Evolutionary conservation across 1,140 invertebrate genomes (phyloP).

Genomic region (Platyura marginata): DNA sequence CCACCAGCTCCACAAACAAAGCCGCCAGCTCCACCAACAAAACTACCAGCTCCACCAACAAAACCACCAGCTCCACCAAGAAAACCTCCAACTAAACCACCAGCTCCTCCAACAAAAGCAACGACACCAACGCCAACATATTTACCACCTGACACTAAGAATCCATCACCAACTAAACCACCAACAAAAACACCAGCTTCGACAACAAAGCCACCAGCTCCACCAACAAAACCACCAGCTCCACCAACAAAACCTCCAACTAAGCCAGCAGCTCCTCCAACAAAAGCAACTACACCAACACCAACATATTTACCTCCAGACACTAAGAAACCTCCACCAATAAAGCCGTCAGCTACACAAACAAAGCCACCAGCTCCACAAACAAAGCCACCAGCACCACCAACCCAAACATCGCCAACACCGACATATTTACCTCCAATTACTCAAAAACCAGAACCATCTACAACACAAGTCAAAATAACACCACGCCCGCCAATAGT

Average conservation of each 20-base stretch:
- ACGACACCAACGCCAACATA: neutral
- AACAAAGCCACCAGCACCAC: neutral
- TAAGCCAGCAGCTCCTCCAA: neutral
- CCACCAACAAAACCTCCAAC: too few relatives aligned
- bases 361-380: too few relatives aligned
- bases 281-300: too few relatives aligned
- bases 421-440: neutral
- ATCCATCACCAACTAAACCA: neutral
- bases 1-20: neutral
- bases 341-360: too few relatives aligned
- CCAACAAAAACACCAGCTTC: neutral
- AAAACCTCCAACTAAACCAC: too few relatives aligned
- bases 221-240: neutral
- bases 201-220: neutral
- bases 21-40: too few relatives aligned
- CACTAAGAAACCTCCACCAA: neutral
- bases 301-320: too few relatives aligned
- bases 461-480: neutral
- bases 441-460: neutral
- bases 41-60: too few relatives aligned
- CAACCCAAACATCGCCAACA: neutral
- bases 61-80: too few relatives aligned
- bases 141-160: neutral
- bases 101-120: neutral
- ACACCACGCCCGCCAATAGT: constrained; percentile 8